Conservation (phyloP, 2,797 vertebrate species). For the Bufotes viridis region DNA sequence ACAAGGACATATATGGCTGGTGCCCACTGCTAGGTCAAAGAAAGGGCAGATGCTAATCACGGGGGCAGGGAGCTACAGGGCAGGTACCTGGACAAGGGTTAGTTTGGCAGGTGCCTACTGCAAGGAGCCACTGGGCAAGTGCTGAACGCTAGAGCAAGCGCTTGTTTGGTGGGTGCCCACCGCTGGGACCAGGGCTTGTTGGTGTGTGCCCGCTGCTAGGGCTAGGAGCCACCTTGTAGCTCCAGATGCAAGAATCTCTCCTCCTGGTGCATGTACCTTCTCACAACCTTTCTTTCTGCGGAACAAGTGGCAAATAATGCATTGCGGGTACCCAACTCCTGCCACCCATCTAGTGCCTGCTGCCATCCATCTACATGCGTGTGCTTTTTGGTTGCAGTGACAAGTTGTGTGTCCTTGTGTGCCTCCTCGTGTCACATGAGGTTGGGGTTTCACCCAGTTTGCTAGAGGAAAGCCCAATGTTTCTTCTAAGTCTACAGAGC, state of each 20-base stretch:
- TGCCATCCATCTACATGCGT: neutral
- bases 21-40: no score
- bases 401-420: neutral
- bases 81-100: no score
- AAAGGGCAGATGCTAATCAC: no score
- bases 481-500: neutral
- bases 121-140: no score
- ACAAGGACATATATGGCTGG: no score
- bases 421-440: neutral
- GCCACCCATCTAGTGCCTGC: neutral
- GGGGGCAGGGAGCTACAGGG: no score
- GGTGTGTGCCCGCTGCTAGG: neutral
- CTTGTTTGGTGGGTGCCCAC: neutral
- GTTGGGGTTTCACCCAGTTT: neutral
- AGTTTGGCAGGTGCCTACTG: no score
- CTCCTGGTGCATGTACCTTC: neutral
- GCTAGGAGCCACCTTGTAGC: no score
- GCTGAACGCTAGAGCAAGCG: no score
- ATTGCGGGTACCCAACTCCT: neutral
- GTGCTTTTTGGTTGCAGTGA: rapidly evolving
- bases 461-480: neutral
- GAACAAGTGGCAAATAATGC: neutral
- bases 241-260: no score
- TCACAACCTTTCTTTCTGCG: neutral
- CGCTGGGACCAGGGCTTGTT: no score